Conservation (phyloP, 2,113 vertebrate species). For the Leucopsar rothschildi region DNA sequence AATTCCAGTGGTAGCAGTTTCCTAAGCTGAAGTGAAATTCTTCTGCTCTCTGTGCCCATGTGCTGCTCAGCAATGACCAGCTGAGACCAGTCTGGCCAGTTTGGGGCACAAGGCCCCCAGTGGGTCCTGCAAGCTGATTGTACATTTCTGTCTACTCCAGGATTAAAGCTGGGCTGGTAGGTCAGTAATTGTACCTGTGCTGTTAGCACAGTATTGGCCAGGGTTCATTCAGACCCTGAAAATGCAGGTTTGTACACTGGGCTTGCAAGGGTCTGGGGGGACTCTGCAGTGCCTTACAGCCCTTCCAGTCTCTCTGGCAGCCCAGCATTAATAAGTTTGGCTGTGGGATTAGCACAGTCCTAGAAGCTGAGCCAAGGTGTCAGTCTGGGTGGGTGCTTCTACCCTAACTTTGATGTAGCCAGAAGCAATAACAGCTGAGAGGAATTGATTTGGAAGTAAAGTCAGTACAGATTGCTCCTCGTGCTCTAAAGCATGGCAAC, state of each 20-base stretch:
- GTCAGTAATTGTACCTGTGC: neutral
- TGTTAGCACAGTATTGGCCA: neutral
- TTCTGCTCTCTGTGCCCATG: neutral
- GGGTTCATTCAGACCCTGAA: neutral
- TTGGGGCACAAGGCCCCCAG: neutral
- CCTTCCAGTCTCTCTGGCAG: neutral
- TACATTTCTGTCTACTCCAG: neutral
- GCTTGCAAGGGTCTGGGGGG: too few species aligned
- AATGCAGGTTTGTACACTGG: too few species aligned
- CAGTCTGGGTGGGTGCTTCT: neutral
- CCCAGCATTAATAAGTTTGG: neutral
- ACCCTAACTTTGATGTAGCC: neutral
- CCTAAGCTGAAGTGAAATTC: neutral
- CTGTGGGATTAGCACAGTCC: neutral
- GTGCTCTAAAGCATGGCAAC: neutral
- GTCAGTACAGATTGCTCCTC: neutral
- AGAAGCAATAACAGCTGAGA: neutral
- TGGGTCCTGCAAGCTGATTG: neutral
- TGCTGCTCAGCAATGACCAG: neutral
- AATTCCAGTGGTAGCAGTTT: neutral
- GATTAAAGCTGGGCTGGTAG: neutral
- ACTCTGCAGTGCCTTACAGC: neutral
- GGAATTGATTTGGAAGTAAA: neutral
- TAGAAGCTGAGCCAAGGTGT: neutral
- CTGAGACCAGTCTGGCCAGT: neutral